Percentiles rank a stretch among this genome's conserved stretches.
Evolutionary conservation across 2,888 invertebrate species (phyloP).

Genomic region (Eristalis arbustorum): DNA sequence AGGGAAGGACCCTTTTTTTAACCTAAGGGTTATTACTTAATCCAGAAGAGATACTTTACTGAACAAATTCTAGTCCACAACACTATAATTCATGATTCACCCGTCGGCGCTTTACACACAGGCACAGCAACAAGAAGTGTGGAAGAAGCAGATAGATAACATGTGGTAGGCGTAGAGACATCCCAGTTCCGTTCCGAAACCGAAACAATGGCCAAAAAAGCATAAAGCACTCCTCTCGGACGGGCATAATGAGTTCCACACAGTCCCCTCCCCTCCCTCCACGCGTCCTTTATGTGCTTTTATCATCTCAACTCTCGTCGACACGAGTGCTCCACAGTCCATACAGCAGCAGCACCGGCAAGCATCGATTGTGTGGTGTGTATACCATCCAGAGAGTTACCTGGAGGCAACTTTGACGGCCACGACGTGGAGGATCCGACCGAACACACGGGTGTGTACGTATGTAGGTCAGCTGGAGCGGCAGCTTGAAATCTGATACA

Average conservation of each 20-base stretch:
- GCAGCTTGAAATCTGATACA: slow-evolving; percentile 58
- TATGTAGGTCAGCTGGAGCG: slow-evolving; percentile 48
- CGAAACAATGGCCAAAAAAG: slow-evolving; percentile 57
- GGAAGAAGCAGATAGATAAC: neutral
- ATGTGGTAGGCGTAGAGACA: neutral
- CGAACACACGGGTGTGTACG: neutral
- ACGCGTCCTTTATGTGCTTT: slow-evolving; percentile 27
- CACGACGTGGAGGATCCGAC: slow-evolving; percentile 29
- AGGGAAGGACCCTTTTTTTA: slow-evolving; percentile 36
- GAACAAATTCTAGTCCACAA: slow-evolving; percentile 59
- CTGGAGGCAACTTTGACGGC: slow-evolving; percentile 53
- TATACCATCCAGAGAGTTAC: slow-evolving; percentile 13
- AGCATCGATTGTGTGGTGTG: slow-evolving; percentile 55
- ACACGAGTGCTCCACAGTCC: slow-evolving; percentile 6
- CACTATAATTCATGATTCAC: slow-evolving; percentile 61
- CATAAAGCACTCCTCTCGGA: slow-evolving; percentile 55
- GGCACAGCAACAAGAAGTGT: neutral
- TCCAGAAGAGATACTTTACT: slow-evolving; percentile 66
- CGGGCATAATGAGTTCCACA: slow-evolving; percentile 58
- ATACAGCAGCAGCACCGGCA: neutral
- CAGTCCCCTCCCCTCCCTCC: slow-evolving; percentile 14
- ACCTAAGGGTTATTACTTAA: slow-evolving; percentile 69
- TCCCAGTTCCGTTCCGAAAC: neutral
- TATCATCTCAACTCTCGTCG: slow-evolving; percentile 32
- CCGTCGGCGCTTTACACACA: slow-evolving; percentile 35